These are phyloP conservation scores for Toxostoma redivivum DNA, from an alignment of 2,113 vertebrate species.

Conservation along the genomic window DNA sequence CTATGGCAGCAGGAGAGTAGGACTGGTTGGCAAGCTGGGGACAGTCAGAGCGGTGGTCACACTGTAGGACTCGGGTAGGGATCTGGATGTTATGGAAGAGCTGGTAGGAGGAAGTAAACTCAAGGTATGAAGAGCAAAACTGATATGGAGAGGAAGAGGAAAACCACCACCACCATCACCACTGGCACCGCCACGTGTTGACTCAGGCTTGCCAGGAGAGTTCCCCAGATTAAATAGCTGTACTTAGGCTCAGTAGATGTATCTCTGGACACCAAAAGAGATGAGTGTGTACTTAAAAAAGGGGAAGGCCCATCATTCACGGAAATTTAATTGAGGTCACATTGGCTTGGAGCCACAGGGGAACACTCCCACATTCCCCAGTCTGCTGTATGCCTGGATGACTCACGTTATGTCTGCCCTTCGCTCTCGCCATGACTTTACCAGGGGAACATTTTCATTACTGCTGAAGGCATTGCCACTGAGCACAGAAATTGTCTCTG, in stretches of 20 bases:
- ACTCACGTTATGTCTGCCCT: background rate
- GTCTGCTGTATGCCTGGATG: background rate
- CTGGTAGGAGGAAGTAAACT: background rate
- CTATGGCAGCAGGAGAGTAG: background rate
- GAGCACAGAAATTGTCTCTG: background rate
- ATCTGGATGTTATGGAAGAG: background rate
- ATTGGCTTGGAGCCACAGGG: constrained; percentile 8
- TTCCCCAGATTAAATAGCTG: background rate
- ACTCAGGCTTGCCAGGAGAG: background rate
- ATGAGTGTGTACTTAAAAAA: background rate
- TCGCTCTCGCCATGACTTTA: background rate
- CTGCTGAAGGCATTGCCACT: background rate
- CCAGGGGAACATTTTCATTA: background rate
- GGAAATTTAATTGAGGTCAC: constrained; percentile 35
- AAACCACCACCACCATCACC: too few relatives aligned
- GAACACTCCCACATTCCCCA: constrained; percentile 47
- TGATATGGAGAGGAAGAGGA: background rate
- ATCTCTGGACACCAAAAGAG: background rate
- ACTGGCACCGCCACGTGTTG: accelerated
- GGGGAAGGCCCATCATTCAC: constrained; percentile 22
- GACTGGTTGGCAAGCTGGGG: background rate
- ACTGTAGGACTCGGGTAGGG: background rate
- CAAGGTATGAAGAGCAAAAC: background rate
- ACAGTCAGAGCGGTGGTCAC: background rate
- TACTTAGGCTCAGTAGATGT: background rate